Percentiles rank a stretch among this genome's conserved stretches.
Evolutionary conservation across 2,113 vertebrate species (phyloP).

Genomic region (Cyphomyrus plagiostoma): DNA sequence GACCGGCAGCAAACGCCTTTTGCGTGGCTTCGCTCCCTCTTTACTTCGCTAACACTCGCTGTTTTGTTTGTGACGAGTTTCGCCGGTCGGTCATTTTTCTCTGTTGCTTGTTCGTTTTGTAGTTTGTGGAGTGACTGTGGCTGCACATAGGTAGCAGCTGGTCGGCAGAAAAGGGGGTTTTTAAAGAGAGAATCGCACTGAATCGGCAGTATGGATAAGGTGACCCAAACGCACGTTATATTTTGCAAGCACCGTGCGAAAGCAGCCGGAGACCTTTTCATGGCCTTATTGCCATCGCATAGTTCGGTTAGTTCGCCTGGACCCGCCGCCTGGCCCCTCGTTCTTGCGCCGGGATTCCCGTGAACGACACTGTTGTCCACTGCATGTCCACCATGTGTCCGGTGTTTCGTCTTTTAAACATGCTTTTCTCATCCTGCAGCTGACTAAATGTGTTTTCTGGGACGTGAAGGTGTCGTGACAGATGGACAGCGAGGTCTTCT

Average conservation of each 20-base stretch:
- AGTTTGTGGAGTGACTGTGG: not conserved
- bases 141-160: not conserved
- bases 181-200: not conserved
- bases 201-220: not conserved
- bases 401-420: not conserved
- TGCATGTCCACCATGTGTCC: not conserved
- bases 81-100: not conserved
- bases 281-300: not conserved
- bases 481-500: conserved; percentile 5
- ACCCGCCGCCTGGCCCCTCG: not conserved
- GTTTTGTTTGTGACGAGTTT: not conserved
- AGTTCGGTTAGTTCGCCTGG: not conserved
- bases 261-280: not conserved
- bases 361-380: not conserved
- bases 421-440: conserved; percentile 5
- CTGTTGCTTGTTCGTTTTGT: not conserved
- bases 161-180: not conserved
- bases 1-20: not conserved
- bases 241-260: not conserved
- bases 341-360: not conserved
- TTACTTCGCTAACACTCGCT: not conserved
- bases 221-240: not conserved
- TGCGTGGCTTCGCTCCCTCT: not conserved
- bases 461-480: not conserved
- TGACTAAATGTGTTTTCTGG: conserved; percentile 1